Percentiles rank a stretch among this genome's conserved stretches.
Evolutionary conservation across 2,888 invertebrate species (phyloP).

Genomic region (Tetragonisca angustula): DNA sequence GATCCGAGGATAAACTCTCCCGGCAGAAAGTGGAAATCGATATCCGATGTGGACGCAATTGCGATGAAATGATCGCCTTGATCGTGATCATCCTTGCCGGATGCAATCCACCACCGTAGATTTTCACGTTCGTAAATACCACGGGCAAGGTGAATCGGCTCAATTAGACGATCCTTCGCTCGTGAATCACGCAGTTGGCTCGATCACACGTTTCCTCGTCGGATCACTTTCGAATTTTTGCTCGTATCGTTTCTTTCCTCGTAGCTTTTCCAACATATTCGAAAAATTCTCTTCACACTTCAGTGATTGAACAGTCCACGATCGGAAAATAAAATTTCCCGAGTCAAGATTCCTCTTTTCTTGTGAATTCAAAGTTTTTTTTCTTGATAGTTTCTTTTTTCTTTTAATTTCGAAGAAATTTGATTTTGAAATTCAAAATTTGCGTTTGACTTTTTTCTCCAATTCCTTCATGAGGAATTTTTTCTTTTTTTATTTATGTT

Average conservation of each 20-base stretch:
- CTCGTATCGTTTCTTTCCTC: not conserved
- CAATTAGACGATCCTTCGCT: slow-evolving; percentile 35
- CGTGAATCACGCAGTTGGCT: slow-evolving; percentile 26
- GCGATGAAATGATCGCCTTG: slow-evolving; percentile 26
- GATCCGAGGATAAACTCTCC: not conserved
- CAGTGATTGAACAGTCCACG: no score
- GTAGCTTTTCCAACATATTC: not conserved
- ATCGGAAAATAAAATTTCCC: no score
- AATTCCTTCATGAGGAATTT: no score
- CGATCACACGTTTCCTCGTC: slow-evolving; percentile 8
- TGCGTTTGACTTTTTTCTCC: no score
- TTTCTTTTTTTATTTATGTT: no score
- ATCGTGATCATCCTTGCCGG: not conserved
- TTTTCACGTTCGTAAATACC: slow-evolving; percentile 42
- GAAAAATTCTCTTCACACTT: not conserved
- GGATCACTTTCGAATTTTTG: not conserved
- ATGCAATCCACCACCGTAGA: slow-evolving; percentile 14
- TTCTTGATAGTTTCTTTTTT: no score
- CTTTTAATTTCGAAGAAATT: no score
- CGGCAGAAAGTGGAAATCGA: slow-evolving; percentile 39
- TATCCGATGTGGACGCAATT: slow-evolving; percentile 37
- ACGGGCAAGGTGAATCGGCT: slow-evolving; percentile 34
- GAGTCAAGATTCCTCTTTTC: no score
- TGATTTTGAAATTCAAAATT: no score
- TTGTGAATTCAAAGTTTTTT: no score